phyloP scores from a whole-genome alignment of 2,888 invertebrate genomes.

The Heliconius charithonia region DNA sequence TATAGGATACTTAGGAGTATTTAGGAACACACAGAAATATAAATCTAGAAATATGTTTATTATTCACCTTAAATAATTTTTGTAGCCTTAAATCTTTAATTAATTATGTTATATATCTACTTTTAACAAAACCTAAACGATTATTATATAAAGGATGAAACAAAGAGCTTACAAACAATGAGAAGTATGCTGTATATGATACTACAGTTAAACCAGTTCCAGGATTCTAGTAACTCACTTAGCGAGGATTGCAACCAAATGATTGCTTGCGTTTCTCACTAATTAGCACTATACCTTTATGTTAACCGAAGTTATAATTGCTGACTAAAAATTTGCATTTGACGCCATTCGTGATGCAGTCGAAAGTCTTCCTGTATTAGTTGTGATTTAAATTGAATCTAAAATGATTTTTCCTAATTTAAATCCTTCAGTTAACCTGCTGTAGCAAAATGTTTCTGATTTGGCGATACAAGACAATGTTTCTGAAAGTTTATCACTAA shows the following conservation, averaged over 20 bases:
- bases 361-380: not conserved
- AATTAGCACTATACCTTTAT: slow-evolving; percentile 29
- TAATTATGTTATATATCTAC: not conserved
- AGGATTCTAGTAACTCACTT: slow-evolving; percentile 30
- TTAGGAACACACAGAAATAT: not conserved
- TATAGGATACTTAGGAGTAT: not conserved
- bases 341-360: not conserved
- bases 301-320: slow-evolving; percentile 15
- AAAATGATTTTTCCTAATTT: not conserved
- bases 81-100: not conserved
- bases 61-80: not conserved
- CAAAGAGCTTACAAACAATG: slow-evolving; percentile 21
- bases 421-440: too few relatives aligned
- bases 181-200: slow-evolving; percentile 24
- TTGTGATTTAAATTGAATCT: not conserved
- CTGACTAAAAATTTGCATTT: not conserved
- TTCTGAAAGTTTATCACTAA: too few relatives aligned
- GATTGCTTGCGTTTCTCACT: slow-evolving; percentile 34
- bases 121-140: not conserved
- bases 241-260: slow-evolving; percentile 26
- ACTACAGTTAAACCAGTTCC: slow-evolving; percentile 31
- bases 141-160: not conserved
- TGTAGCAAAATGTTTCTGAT: too few relatives aligned
- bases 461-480: too few relatives aligned
- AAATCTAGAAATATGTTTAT: not conserved